phyloP scores from a whole-genome alignment of 2,113 vertebrate genomes.

The Urocolius indicus region DNA sequence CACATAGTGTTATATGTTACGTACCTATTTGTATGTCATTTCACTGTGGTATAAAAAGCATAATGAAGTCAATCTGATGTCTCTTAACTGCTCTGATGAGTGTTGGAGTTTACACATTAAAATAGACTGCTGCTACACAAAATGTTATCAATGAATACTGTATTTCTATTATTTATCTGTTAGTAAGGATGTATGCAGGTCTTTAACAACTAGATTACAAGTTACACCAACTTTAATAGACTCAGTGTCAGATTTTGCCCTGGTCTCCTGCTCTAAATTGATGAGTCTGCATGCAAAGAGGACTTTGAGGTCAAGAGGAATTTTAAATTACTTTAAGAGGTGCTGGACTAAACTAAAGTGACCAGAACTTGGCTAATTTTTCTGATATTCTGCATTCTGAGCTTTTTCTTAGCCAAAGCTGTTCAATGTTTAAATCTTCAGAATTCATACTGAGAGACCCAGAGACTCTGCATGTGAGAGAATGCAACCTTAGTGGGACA shows the following conservation, averaged over 20 bases:
- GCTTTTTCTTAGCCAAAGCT: not conserved
- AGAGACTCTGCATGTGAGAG: not conserved
- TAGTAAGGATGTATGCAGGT: not conserved
- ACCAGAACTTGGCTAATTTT: not conserved
- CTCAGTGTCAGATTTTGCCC: not conserved
- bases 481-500: not conserved
- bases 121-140: not conserved
- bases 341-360: not conserved
- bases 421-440: not conserved
- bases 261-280: not conserved
- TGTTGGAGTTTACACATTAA: not conserved
- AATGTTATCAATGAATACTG: not conserved
- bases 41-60: conserved; percentile 8
- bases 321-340: not conserved
- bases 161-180: not conserved
- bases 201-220: not conserved
- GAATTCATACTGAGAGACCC: not conserved
- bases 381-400: not conserved
- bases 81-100: not conserved
- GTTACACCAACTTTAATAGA: not conserved
- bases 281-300: not conserved
- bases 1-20: not conserved
- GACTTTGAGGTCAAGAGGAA: not conserved
- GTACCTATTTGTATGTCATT: not conserved
- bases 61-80: not conserved